phyloP scores from a whole-genome alignment of 92 coral and sea anemone species.

The Parazoanthus swiftii region DNA sequence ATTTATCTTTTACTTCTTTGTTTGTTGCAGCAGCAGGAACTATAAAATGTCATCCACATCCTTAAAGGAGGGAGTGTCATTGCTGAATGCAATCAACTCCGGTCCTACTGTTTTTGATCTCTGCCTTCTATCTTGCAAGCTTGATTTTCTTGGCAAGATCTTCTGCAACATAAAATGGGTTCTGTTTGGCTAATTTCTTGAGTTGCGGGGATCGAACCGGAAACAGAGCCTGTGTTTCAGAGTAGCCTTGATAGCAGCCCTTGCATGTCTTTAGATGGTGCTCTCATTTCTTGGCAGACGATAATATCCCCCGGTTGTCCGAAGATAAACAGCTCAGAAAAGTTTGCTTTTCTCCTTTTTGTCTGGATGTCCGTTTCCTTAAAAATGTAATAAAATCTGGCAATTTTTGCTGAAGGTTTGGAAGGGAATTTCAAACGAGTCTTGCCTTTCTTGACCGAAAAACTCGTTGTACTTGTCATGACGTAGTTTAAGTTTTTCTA shows the following conservation, averaged over 20 bases:
- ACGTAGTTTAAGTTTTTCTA: neutral
- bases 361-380: slow-evolving; percentile 4
- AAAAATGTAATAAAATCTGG: neutral
- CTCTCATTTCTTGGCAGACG: slow-evolving; percentile 6
- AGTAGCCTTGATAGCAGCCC: slow-evolving; percentile 2
- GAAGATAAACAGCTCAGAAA: neutral
- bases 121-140: neutral
- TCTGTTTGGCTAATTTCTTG: slow-evolving; percentile 4
- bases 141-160: slow-evolving; percentile 15
- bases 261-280: slow-evolving; percentile 10
- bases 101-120: too few relatives aligned
- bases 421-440: neutral
- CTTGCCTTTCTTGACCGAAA: neutral
- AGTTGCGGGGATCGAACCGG: slow-evolving; percentile 6
- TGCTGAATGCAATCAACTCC: too few relatives aligned
- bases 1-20: slow-evolving; percentile 1
- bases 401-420: slow-evolving; percentile 9
- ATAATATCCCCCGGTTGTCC: neutral
- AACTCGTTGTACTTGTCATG: neutral
- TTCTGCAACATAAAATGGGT: slow-evolving; percentile 22
- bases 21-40: slow-evolving; percentile 18
- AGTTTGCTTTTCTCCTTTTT: neutral
- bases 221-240: slow-evolving; percentile 31
- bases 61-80: too few relatives aligned
- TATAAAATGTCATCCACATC: neutral